Conservation (phyloP, 1,140 invertebrate species). For the Solenopsis invicta region DNA sequence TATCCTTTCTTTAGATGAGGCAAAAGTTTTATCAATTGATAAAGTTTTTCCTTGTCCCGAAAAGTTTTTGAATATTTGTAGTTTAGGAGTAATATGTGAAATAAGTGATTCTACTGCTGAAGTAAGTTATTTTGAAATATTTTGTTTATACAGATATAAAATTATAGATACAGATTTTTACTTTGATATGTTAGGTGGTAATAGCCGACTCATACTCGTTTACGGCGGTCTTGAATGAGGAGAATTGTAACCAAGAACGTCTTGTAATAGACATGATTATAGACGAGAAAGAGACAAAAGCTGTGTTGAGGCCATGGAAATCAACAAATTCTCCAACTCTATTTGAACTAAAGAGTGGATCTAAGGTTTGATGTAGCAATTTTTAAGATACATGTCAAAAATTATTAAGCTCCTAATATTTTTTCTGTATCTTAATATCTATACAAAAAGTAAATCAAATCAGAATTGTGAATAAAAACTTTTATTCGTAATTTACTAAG, state of each 20-base stretch:
- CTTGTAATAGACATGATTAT: conserved; percentile 47
- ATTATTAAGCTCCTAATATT: too few species aligned
- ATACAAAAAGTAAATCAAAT: too few species aligned
- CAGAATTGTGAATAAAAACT: too few species aligned
- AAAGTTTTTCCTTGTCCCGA: conserved; percentile 61
- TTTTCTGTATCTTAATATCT: too few species aligned
- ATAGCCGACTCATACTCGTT: background rate
- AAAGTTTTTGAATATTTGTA: conserved; percentile 58
- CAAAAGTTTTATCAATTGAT: conserved; percentile 56
- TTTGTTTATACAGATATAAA: background rate
- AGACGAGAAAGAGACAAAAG: conserved; percentile 26
- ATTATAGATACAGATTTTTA: conserved; percentile 6
- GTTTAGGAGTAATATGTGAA: conserved; percentile 71
- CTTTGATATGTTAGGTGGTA: conserved; percentile 27
- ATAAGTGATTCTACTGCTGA: conserved; percentile 6
- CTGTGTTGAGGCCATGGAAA: conserved; percentile 73
- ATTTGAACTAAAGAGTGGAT: conserved; percentile 72
- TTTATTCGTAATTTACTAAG: too few species aligned
- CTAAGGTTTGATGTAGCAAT: conserved; percentile 66
- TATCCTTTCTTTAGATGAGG: conserved; percentile 78
- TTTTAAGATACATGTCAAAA: too few species aligned
- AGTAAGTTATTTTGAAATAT: conserved; percentile 28
- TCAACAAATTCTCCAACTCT: conserved; percentile 75
- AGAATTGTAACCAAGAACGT: conserved; percentile 20
- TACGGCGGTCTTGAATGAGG: background rate